These are phyloP conservation scores for Papilio gigon DNA, from an alignment of 2,888 invertebrate species.

Conservation along the genomic window DNA sequence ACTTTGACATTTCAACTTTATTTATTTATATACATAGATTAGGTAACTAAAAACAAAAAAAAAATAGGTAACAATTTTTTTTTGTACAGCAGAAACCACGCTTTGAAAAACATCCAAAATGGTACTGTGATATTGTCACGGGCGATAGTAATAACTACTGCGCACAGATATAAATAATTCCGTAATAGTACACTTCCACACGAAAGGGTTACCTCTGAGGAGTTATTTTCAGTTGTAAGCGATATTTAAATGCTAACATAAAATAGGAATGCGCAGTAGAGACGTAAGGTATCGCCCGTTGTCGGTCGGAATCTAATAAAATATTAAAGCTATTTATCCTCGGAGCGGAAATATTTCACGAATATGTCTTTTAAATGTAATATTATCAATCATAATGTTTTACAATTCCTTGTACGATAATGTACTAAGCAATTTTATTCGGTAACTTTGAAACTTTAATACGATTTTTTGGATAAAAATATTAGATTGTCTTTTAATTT, in stretches of 20 bases:
- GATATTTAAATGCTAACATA: conserved; percentile 36
- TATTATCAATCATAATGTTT: conserved; percentile 10
- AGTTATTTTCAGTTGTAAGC: conserved; percentile 20
- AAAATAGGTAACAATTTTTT: no score
- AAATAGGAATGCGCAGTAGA: conserved; percentile 30
- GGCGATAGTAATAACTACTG: not conserved
- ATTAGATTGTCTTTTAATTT: no score
- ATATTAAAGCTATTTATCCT: conserved; percentile 36
- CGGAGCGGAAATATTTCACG: conserved; percentile 15
- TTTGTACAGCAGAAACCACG: no score
- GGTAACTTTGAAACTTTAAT: not conserved
- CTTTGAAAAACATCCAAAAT: no score
- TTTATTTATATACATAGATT: no score
- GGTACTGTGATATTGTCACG: not conserved
- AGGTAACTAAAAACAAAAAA: no score
- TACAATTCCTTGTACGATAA: conserved; percentile 1
- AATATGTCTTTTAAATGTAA: conserved; percentile 26
- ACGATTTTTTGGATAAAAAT: not conserved
- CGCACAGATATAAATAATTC: conserved; percentile 16
- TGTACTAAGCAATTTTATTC: not conserved
- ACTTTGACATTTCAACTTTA: no score
- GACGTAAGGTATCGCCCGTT: conserved; percentile 32
- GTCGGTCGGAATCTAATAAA: conserved; percentile 33
- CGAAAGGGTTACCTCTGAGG: conserved; percentile 26
- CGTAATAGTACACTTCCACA: conserved; percentile 19